Base-by-base conservation (phyloP, 1,140 invertebrate genomes). In the Anastatus disparis region DNA sequence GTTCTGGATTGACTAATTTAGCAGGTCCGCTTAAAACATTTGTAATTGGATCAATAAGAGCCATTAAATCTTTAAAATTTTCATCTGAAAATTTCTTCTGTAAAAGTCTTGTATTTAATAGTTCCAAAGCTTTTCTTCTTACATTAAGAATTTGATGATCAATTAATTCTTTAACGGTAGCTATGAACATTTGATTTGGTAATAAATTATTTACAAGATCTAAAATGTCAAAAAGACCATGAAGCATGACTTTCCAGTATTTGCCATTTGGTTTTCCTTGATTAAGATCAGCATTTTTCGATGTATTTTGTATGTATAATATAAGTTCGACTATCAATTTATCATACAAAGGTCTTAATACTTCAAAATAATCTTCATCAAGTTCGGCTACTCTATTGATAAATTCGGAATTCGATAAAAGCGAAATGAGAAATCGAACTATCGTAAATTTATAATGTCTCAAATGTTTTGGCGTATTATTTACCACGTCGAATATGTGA, bases 381-480 rank as follows among this genome's bases (percentile, higher is more conserved):
- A 89, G 78, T 42, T 82, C 78, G 20, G 88, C 87, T 42, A 89
- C 86, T 84, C 91, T 87, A 50, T 88, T 88, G n/a, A 94, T 87
- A 79, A 95, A 93, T 40, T 89, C 84, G 1, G 87, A 77, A 2
- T 88, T 89, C 8, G 91, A 89, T 17, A 95, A 84, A 1, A 94
- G 83, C 22, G 86, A 87, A 6, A 89, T 89, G 3, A 95, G 84
- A 74, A 93, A 93, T 29, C 90, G 90, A 2, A 95, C 81, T 17
- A 91, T 86, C 1, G 90, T 88, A 76, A 94, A 95, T 85, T 93
- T 95, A 76, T 93, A 96, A 78, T 95, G 92, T 13, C 93, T 87
- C 70, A 95, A 82, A 70, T 95, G 92, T 79, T 94, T 92, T 2
- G 90, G 86, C 2, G 89, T 89, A 74, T 91, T 90, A 1, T 86